These are phyloP conservation scores for Invenusta paracnida DNA, from an alignment of 2,888 invertebrate species.

Conservation along the genomic window DNA sequence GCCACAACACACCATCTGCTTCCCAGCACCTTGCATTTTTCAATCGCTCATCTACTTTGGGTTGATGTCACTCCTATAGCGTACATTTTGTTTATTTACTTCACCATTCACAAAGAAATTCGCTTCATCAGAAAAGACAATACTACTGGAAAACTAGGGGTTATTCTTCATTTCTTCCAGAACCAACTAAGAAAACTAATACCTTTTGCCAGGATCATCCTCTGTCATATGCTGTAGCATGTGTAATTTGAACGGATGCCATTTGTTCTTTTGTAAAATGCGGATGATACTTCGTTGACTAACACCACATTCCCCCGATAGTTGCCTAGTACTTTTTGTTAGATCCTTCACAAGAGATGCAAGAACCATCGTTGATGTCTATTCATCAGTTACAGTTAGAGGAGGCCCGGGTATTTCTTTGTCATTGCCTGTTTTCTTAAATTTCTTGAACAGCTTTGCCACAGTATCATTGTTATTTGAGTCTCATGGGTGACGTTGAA, in stretches of 20 bases:
- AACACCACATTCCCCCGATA: not conserved
- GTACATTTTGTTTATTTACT: slow-evolving; percentile 19
- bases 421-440: no score
- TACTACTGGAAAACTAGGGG: not conserved
- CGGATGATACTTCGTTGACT: slow-evolving; percentile 6
- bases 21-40: not conserved
- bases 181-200: not conserved
- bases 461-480: no score
- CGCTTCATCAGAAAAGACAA: slow-evolving; percentile 14
- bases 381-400: not conserved
- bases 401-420: no score
- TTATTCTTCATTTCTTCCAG: not conserved
- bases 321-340: not conserved
- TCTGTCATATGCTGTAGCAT: slow-evolving; percentile 17
- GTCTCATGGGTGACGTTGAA: no score
- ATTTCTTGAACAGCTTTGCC: no score
- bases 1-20: slow-evolving; percentile 28
- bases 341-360: not conserved
- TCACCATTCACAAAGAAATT: slow-evolving; percentile 29
- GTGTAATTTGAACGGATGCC: slow-evolving; percentile 16
- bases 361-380: not conserved
- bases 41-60: not conserved
- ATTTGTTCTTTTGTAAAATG: not conserved
- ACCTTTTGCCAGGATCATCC: not conserved
- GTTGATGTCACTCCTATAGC: slow-evolving; percentile 11